Conservation (phyloP, 2,113 vertebrate species). For the Polyodon spathula region DNA sequence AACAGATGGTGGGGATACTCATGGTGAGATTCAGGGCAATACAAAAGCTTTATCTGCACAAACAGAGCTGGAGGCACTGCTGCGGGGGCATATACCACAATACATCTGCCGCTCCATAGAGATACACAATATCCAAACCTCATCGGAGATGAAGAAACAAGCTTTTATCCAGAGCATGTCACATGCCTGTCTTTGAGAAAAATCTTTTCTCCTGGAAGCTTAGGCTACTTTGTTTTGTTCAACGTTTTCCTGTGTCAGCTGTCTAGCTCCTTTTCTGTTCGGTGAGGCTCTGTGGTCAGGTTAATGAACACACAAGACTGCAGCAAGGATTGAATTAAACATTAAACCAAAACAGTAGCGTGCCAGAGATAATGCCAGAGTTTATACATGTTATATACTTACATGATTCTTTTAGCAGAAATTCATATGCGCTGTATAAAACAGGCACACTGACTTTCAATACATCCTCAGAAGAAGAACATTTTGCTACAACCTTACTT, state of each 20-base stretch:
- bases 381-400: no score
- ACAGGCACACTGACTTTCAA: no score
- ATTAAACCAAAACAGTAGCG: no score
- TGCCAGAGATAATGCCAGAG: no score
- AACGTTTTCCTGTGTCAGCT: constrained; percentile 16
- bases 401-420: no score
- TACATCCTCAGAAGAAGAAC: no score
- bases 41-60: constrained; percentile 27
- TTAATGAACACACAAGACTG: not conserved
- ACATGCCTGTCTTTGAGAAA: constrained; percentile 15
- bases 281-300: not conserved
- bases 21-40: constrained; percentile 32
- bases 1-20: constrained; percentile 49
- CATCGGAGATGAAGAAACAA: constrained; percentile 16
- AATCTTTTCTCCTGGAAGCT: constrained; percentile 11
- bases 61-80: constrained; percentile 24
- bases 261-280: constrained; percentile 9
- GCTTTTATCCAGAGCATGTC: constrained; percentile 11
- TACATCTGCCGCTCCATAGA: constrained; percentile 30
- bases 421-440: no score
- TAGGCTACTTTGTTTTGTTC: constrained; percentile 18
- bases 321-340: no score
- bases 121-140: constrained; percentile 16
- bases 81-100: constrained; percentile 37
- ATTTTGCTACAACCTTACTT: no score